Conservation (phyloP, 2,888 invertebrate genomes). For the Sarcophaga subvicina region DNA sequence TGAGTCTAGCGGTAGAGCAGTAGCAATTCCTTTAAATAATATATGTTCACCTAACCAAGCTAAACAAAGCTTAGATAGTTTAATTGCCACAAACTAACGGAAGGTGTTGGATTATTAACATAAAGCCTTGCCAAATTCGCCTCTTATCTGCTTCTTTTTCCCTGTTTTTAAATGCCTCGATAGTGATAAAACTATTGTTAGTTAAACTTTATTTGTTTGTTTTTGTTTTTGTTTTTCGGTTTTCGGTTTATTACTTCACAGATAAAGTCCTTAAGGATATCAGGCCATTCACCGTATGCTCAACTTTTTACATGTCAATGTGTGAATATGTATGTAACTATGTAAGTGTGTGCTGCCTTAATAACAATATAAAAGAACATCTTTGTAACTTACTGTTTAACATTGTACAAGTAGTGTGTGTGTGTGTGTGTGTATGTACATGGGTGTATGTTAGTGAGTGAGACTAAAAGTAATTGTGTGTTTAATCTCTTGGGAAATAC, state of each 20-base stretch:
- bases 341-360: background rate
- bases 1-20: too few relatives aligned
- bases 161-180: too few relatives aligned
- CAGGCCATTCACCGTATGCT: background rate
- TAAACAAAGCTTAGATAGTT: too few relatives aligned
- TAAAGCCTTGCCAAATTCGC: too few relatives aligned
- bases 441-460: background rate
- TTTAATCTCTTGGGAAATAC: constrained; percentile 33
- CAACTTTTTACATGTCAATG: too few relatives aligned
- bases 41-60: too few relatives aligned
- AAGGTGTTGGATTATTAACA: too few relatives aligned
- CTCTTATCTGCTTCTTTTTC: too few relatives aligned
- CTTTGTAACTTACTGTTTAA: too few relatives aligned
- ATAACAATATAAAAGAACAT: background rate
- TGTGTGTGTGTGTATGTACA: background rate
- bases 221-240: background rate
- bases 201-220: background rate
- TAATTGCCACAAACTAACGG: too few relatives aligned
- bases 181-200: constrained; percentile 11
- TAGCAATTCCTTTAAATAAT: too few relatives aligned
- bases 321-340: background rate
- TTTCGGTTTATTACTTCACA: background rate
- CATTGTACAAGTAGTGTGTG: background rate
- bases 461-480: constrained; percentile 14
- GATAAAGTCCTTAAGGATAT: background rate